Conservation (phyloP, 2,797 vertebrate species). For the Poecilia picta region DNA sequence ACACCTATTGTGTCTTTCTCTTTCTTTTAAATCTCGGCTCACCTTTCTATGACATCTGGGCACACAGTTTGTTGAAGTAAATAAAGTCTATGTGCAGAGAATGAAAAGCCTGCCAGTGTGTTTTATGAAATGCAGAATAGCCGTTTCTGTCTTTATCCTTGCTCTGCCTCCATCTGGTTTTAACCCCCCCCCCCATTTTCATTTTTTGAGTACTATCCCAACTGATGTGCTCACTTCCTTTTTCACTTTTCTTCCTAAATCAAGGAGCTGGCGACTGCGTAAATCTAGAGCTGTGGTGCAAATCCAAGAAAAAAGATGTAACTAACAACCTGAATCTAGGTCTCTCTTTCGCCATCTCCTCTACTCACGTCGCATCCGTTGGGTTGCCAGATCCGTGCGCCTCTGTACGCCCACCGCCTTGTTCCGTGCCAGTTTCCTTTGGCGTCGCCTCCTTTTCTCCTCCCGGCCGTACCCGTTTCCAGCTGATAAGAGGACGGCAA, state of each 20-base stretch:
- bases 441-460: neutral
- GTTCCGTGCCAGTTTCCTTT: slow-evolving; percentile 6
- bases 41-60: slow-evolving; percentile 4
- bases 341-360: slow-evolving; percentile 2
- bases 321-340: slow-evolving; percentile 23
- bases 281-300: neutral
- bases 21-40: slow-evolving; percentile 21
- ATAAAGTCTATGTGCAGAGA: slow-evolving; percentile 2
- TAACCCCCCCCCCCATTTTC: neutral
- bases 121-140: slow-evolving; percentile 24
- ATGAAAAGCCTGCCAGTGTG: slow-evolving; percentile 27
- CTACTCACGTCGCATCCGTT: slow-evolving; percentile 14
- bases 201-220: neutral
- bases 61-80: slow-evolving; percentile 22
- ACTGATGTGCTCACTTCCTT: slow-evolving; percentile 5
- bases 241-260: neutral
- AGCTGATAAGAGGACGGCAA: slow-evolving; percentile 6
- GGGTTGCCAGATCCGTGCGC: slow-evolving; percentile 6
- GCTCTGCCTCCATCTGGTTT: slow-evolving; percentile 16
- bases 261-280: neutral
- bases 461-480: slow-evolving; percentile 18
- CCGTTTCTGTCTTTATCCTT: slow-evolving; percentile 4
- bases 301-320: slow-evolving; percentile 16
- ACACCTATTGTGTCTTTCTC: slow-evolving; percentile 5
- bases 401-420: neutral